These are phyloP conservation scores for Axea sp. DNA, from an alignment of 2,888 invertebrate species.

Conservation along the genomic window DNA sequence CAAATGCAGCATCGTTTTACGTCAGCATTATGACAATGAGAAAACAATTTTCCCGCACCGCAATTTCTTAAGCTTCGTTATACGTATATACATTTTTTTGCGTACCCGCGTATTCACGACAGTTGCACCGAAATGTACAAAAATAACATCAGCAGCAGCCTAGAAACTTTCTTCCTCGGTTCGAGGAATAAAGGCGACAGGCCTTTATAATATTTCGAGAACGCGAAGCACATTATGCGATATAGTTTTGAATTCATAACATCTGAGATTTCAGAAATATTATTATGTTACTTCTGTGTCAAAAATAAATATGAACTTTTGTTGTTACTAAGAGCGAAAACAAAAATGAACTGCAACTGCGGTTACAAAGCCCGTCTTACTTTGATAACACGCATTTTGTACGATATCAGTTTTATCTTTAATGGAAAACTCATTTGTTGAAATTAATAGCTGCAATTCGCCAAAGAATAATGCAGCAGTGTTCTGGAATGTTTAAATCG, in stretches of 20 bases:
- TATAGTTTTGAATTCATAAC: conserved; percentile 20
- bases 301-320: conserved; percentile 8
- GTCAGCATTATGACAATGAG: conserved; percentile 49
- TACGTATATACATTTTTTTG: conserved; percentile 25
- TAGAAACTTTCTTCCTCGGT: conserved; percentile 32
- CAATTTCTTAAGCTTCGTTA: conserved; percentile 44
- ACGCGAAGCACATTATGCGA: conserved; percentile 31
- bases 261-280: conserved; percentile 26
- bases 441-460: too few relatives aligned
- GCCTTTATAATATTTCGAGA: conserved; percentile 29
- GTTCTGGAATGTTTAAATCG: too few relatives aligned
- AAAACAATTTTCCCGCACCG: conserved; percentile 39
- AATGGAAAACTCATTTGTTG: too few relatives aligned
- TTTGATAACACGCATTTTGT: too few relatives aligned
- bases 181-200: conserved; percentile 21
- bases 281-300: conserved; percentile 17
- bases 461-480: too few relatives aligned
- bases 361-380: too few relatives aligned
- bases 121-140: conserved; percentile 26
- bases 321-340: not conserved
- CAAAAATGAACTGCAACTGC: too few relatives aligned
- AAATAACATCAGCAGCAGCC: conserved; percentile 39
- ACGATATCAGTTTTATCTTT: too few relatives aligned
- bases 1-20: conserved; percentile 22
- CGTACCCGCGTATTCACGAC: conserved; percentile 24